Conservation (phyloP, 1,140 invertebrate genomes). For the Drosophila bocqueti region DNA sequence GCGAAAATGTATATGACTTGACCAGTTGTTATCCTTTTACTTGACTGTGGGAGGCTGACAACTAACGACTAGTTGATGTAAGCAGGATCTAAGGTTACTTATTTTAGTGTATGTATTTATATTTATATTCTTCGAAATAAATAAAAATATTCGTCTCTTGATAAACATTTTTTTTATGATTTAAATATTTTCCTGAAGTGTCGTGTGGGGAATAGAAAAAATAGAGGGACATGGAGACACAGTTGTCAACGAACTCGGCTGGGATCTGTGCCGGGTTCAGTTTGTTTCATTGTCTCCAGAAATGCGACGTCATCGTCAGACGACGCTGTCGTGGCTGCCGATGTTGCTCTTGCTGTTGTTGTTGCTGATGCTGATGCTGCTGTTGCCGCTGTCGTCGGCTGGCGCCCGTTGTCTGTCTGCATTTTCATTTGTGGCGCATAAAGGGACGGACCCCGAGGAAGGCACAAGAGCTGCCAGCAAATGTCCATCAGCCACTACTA, state of each 20-base stretch:
- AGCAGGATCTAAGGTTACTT: no score
- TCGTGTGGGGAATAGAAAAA: background rate
- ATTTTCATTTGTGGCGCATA: constrained; percentile 83
- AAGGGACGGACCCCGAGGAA: constrained; percentile 64
- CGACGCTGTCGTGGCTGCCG: constrained; percentile 43
- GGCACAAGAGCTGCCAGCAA: constrained; percentile 78
- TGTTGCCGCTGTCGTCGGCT: constrained; percentile 44
- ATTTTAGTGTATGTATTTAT: no score
- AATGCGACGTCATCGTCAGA: constrained; percentile 82
- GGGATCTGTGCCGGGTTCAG: constrained; percentile 66
- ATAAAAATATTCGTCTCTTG: no score
- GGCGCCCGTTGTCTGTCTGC: constrained; percentile 82
- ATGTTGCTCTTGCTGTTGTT: constrained; percentile 12
- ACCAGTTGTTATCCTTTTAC: background rate
- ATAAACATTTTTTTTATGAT: no score
- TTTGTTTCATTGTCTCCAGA: constrained; percentile 76
- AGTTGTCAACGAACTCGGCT: constrained; percentile 74
- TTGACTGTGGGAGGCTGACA: no score
- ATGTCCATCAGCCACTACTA: constrained; percentile 68
- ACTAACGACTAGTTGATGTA: no score
- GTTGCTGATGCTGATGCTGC: constrained; percentile 24
- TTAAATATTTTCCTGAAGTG: constrained; percentile 8
- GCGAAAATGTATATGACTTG: background rate
- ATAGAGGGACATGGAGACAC: constrained; percentile 14
- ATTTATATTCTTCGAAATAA: no score